Base-by-base conservation (phyloP, 2,888 invertebrate species). In the Alloplasta piceator region DNA sequence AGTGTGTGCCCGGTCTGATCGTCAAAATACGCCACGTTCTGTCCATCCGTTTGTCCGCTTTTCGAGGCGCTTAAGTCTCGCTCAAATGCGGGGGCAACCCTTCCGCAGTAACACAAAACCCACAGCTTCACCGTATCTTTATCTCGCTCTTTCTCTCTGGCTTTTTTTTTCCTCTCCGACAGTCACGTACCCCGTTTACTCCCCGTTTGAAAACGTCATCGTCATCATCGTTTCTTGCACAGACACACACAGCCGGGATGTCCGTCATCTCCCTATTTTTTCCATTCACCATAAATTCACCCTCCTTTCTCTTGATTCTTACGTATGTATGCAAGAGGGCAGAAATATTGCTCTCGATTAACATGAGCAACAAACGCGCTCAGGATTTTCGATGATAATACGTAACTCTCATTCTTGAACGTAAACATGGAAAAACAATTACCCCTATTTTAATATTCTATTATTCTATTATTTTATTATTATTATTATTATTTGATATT, bases 11-110 rank as follows among this genome's bases (percentile, higher is more conserved):
- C 82, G 79, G 80, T 84, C 80, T 83, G 84, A 87, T 88, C 88
- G 87, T 89, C 87, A 87, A 90, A 90, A 89, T 86, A 90, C 83
- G 85, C 56, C 61, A 48, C 74, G 68, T 38, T 75, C 56, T 61
- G 82, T 75, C 72, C 80, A 61, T 78, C 74, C 67, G 75, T 75
- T 73, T 50, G 78, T 77, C 80, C 78, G 74, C 26, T 26, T 26
- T 71, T 66, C 81, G 81, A 67, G 67, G 64, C 77, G 73, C 64
- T 77, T 64, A 73, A 74, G 70, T 60, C 56, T 67, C 70, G 60
- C 72, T 77, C 73, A 83, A 83, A 83, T 84, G 84, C 84, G 84
- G 85, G 82, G 79, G 84, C 82, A 86, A 86, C 86, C 87, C 87
- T 86, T 84, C 80, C 80, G 76, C 68, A 73, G 66, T 71, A 26